Base-by-base conservation (phyloP, 2,888 invertebrate species). In the Aethes cnicana region DNA sequence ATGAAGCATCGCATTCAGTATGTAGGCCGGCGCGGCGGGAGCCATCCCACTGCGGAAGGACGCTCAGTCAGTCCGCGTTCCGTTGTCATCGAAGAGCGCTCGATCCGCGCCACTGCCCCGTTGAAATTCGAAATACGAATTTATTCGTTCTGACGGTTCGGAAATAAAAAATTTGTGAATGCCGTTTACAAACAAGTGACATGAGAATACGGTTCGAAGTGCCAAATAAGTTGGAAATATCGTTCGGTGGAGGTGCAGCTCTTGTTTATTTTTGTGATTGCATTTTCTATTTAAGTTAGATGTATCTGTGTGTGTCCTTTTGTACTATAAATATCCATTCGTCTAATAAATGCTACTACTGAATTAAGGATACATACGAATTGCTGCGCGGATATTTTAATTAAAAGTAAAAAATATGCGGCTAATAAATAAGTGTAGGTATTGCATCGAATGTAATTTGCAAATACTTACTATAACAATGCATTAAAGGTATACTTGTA, bases 221-320 rank as follows among this genome's bases (percentile, higher is more conserved):
- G 77, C 89, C 89, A 54, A 89, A 89, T 68, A 88, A 83, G 68
- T 85, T 89, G 87, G 89, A 89, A 82, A 88, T 89, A 66, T 73
- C 77, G 64, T 87, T 89, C 61, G 84, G 84, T 67, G 77, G 81
- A 81, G 84, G 84, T 79, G 66, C 60, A 74, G 68, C 69, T 67
- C 69, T 71, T 66, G 64, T 57, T 57, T 71, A 63, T 66, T 63
- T 64, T 62, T 61, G 33, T 33, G 33, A 25, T 44, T 23, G 16
- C 23, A 33, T 21, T 32, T 21, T 30, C 12, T 43, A 25, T 25
- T 33, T 25, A 25, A 18, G 20, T 39, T 17, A 47, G 12, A 17
- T 41, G 47, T 18, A 20, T 23, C 35, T 16, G 35, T 43, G 49
- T 11, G 25, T 35, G 35, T 35, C 12, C 32, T 37, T 9, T 39